Base-by-base conservation (phyloP, 2,797 vertebrate species). In the Alosa sapidissima region DNA sequence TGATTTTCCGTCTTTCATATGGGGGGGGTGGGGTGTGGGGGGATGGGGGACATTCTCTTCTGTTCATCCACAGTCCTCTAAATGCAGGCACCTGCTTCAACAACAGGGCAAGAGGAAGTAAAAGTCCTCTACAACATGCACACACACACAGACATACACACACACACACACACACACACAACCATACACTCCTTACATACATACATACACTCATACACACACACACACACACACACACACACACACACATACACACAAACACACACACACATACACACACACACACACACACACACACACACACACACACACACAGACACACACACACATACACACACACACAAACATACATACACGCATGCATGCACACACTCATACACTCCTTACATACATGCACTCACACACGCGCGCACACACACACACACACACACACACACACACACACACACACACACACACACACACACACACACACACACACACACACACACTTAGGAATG, bases 31-130 rank as follows among this genome's bases (percentile, higher is more conserved):
- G 5, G 54, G 54, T 54, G 54, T 16, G 3, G 5, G n/a, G n/a
- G 16, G 55, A 6, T 21, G 54, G 16, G 54, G 54, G 83, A 72
- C 81, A 78, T 33, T 85, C 52, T 21, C 68, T 51, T 58, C 60
- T 45, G 19, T 54, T 68, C 52, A 21, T 21, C 86, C 55, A 33
- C 60, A 81, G 87, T 28, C 21, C 75, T 55, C 49, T 24, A 55
- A 87, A 54, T 84, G 14, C 51, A 52, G 51, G 88, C 89, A 90
- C 89, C 88, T 88, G 89, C 78, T 89, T 89, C 87, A 86, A 87
- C 89, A 91, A 89, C 84, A 85, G 65, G 81, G 68, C 58, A 58
- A 3, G 19, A 16, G 55, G 19, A 58, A 21, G 55, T 4, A n/a
- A 21, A 58, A 16, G 16, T 58, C 16, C 55, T 58, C 16, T 58